Percentiles rank a stretch among this genome's conserved stretches.
Conservation (phyloP, 2,113 vertebrate genomes). For the Calyptomena viridis region DNA sequence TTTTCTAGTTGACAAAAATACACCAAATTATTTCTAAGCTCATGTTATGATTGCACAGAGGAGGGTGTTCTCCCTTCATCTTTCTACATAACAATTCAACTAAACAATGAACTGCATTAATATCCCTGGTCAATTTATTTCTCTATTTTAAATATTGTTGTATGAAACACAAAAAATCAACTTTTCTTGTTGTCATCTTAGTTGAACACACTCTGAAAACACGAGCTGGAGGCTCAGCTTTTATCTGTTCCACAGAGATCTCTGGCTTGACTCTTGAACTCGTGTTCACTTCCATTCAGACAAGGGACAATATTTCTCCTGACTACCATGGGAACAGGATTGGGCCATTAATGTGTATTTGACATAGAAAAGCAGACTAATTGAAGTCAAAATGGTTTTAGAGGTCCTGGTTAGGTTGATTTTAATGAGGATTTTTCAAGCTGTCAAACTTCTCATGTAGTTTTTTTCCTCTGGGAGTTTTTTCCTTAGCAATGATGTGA, state of each 20-base stretch:
- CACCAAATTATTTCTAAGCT: not conserved
- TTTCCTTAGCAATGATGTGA: not conserved
- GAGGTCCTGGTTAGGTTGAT: conserved; percentile 24
- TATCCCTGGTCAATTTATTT: not conserved
- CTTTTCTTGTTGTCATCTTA: not conserved
- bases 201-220: not conserved
- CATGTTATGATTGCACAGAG: not conserved
- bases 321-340: not conserved
- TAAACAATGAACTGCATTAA: not conserved
- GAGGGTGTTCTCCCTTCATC: not conserved
- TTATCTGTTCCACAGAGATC: not conserved
- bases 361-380: not conserved
- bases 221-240: conserved; percentile 22
- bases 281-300: not conserved
- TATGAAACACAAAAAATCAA: not conserved
- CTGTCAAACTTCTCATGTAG: not conserved
- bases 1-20: not conserved
- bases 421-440: conserved; percentile 49
- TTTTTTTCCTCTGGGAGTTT: not conserved
- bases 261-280: conserved; percentile 1
- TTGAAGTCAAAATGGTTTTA: conserved; percentile 21
- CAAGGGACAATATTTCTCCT: not conserved
- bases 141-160: not conserved
- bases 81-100: not conserved
- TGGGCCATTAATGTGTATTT: not conserved